Evolutionary conservation across 2,113 vertebrate genomes (phyloP).

Genomic region (Dromas ardeola): DNA sequence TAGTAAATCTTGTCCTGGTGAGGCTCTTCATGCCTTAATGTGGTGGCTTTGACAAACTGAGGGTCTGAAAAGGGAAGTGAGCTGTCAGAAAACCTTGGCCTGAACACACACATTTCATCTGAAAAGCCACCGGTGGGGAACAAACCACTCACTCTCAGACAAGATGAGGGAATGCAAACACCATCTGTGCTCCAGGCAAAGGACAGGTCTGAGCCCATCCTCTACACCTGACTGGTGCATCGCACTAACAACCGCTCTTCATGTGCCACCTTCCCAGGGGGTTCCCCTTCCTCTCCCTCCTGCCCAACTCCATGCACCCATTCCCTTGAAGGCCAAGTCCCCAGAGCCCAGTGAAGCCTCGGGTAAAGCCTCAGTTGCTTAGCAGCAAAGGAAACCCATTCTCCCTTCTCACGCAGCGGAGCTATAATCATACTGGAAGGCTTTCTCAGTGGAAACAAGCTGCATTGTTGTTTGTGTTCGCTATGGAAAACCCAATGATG

Average conservation of each 20-base stretch:
- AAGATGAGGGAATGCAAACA: background rate
- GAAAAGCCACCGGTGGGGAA: background rate
- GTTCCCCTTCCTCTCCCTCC: background rate
- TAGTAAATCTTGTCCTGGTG: conserved; percentile 90
- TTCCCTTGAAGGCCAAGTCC: background rate
- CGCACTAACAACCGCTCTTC: background rate
- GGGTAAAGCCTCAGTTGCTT: background rate
- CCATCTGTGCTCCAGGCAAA: background rate
- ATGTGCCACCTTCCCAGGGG: rapidly evolving
- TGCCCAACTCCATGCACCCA: rapidly evolving
- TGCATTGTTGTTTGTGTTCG: background rate
- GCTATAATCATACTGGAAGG: background rate
- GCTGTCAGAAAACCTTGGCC: background rate
- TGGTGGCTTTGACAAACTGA: conserved; percentile 84
- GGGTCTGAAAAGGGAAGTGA: conserved; percentile 77
- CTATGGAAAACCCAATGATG: background rate
- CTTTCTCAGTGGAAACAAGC: background rate
- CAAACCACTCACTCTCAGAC: background rate
- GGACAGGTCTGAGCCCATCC: background rate
- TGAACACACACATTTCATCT: rapidly evolving
- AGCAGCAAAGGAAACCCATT: background rate
- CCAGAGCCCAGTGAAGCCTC: background rate
- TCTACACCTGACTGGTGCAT: no score
- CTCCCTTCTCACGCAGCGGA: background rate
- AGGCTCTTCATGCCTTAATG: conserved; percentile 73